phyloP scores from a whole-genome alignment of 2,888 invertebrate species.

The Watsonalla cultraria region DNA sequence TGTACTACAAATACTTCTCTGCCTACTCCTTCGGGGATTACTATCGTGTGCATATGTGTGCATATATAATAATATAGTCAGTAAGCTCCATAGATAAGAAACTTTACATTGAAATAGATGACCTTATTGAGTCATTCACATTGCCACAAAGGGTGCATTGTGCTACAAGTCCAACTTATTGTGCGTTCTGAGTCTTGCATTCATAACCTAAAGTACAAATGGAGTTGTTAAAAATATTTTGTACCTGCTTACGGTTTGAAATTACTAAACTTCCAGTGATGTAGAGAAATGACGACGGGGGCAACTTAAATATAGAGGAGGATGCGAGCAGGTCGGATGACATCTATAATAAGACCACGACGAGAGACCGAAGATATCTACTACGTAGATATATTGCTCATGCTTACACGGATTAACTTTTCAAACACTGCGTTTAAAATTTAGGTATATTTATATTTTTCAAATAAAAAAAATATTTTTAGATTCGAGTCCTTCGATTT shows the following conservation, averaged over 20 bases:
- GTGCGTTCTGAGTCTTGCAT: too few species aligned
- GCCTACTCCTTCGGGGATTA: too few species aligned
- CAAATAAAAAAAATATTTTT: background rate
- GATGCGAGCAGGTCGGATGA: conserved; percentile 76
- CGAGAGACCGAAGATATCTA: conserved; percentile 68
- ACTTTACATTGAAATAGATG: too few species aligned
- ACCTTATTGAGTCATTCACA: too few species aligned
- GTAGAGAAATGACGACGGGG: conserved; percentile 50
- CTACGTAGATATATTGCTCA: conserved; percentile 59
- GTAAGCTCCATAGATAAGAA: too few species aligned
- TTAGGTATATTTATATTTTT: background rate
- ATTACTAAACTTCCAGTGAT: conserved; percentile 40
- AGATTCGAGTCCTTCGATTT: too few species aligned
- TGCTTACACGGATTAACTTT: conserved; percentile 70
- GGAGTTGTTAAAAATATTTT: background rate
- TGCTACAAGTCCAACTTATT: too few species aligned
- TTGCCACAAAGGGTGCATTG: too few species aligned
- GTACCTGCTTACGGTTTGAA: conserved; percentile 26
- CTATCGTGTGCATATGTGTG: too few species aligned
- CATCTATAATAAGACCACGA: conserved; percentile 77
- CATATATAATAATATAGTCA: too few species aligned
- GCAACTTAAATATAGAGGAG: conserved; percentile 72
- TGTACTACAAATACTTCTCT: too few species aligned
- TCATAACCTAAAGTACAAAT: too few species aligned
- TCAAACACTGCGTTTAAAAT: conserved; percentile 14